Percentiles rank a stretch among this genome's conserved stretches.
Conservation (phyloP, 2,113 vertebrate species). For the Sebastes schlegelii region DNA sequence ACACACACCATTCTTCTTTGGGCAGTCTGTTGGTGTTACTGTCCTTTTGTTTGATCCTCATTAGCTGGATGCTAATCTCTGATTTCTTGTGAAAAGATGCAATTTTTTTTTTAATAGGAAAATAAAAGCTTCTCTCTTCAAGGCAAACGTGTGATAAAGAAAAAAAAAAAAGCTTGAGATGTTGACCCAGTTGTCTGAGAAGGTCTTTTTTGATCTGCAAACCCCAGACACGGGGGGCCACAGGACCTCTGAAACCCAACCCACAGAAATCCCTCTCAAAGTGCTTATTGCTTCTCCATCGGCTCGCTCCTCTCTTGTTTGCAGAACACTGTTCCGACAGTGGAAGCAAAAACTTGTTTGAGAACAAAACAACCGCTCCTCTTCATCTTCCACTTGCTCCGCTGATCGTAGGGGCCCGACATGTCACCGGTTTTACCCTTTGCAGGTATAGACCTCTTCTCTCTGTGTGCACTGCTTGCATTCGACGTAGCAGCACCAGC, state of each 20-base stretch:
- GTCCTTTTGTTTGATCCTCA: conserved; percentile 56
- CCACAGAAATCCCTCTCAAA: conserved; percentile 81
- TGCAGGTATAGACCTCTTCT: conserved; percentile 98
- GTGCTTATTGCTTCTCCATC: conserved; percentile 76
- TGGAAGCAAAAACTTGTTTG: conserved; percentile 55
- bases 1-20: conserved; percentile 56
- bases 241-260: conserved; percentile 58
- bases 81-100: conserved; percentile 51
- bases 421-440: conserved; percentile 83
- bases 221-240: conserved; percentile 25
- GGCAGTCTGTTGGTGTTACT: conserved; percentile 56
- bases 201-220: conserved; percentile 45
- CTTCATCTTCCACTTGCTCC: conserved; percentile 49
- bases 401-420: conserved; percentile 28
- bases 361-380: conserved; percentile 56
- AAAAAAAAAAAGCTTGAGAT: conserved; percentile 65
- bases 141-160: conserved; percentile 48
- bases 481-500: conserved; percentile 99
- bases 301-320: conserved; percentile 60
- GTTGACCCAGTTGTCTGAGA: conserved; percentile 74
- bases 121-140: conserved; percentile 54
- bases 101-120: conserved; percentile 36
- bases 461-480: conserved; percentile 98
- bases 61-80: conserved; percentile 31
- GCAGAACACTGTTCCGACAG: conserved; percentile 60